Evolutionary conservation across 2,113 vertebrate species (phyloP), one percentile per base, ranked within the genome.

Genomic region (Hymenochirus boettgeri): DNA sequence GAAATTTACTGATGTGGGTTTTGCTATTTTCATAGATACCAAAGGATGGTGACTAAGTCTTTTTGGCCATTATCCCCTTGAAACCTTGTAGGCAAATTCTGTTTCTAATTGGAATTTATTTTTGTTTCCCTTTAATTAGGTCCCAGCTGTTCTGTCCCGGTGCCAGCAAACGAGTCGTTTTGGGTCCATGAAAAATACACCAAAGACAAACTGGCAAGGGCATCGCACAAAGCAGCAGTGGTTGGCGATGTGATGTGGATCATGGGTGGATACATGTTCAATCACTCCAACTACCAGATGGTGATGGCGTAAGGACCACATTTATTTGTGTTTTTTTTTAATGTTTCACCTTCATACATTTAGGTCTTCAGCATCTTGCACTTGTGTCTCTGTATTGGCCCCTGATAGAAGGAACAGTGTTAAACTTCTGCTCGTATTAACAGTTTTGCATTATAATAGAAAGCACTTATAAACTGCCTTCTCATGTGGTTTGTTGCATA

Each of bases 201-300:
- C 0, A 66, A 80, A 39, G 72, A 84, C 0, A 91, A 91, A 33
- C 83, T 97, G 64, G 85, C 92, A 2, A 83, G 95, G 70, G 95
- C 93, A 1, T 93, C 96, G 73, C 96, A 99, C 76, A 98, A 97
- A 85, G 83, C 94, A 0, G 67, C 93, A 61, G 90, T 95, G 78
- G 86, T 90, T 45, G 85, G 89, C 70, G 87, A 86, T 19, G 61
- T 90, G 75, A 97, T 99, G 94, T 99, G 96, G 96, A 74, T 99
- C 63, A 81, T 98, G 15, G 96, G 96, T 19, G 96, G 96, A 61
- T 97, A 99, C 39, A 91, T 94, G 85, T 99, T 98, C 85, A 98
- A 97, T 79, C 80, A 93, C 70, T 92, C 94, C 2, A 88, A 93
- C 76, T 92, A 92, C 72, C 89, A 88, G 77, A 93, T 95, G 89